Evolutionary conservation across 2,888 invertebrate genomes (phyloP).

Genomic region (Lasioglossum morio): DNA sequence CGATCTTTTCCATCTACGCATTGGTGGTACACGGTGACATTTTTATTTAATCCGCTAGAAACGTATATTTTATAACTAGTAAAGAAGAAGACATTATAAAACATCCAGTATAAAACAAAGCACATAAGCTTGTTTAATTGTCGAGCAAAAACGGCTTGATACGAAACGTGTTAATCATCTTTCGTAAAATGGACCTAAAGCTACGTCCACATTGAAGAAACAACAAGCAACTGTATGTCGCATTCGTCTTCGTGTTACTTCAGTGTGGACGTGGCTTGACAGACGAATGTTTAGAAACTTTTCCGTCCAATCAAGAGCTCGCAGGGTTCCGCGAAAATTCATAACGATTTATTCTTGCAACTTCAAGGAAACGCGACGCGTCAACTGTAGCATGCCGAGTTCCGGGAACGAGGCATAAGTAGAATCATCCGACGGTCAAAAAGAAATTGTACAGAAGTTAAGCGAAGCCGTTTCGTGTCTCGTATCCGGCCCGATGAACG

Average conservation of each 20-base stretch:
- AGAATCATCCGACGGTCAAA: neutral
- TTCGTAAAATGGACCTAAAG: neutral
- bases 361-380: neutral
- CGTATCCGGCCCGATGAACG: conserved; percentile 25
- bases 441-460: neutral
- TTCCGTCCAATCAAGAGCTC: neutral
- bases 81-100: too few relatives aligned
- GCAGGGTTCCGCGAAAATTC: neutral
- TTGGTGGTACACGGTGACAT: too few relatives aligned
- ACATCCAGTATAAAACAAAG: too few relatives aligned
- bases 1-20: too few relatives aligned
- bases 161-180: too few relatives aligned
- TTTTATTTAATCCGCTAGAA: too few relatives aligned
- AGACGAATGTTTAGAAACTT: neutral
- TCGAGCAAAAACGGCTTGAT: too few relatives aligned
- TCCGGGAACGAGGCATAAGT: neutral
- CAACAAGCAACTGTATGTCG: too few relatives aligned
- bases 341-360: neutral
- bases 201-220: too few relatives aligned
- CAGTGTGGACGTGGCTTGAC: neutral
- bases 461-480: neutral
- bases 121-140: too few relatives aligned
- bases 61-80: too few relatives aligned
- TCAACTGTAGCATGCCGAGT: neutral
- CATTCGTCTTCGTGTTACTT: neutral